These are phyloP conservation scores for Lineus longissimus DNA, from an alignment of 1,140 invertebrate species.

Conservation along the genomic window DNA sequence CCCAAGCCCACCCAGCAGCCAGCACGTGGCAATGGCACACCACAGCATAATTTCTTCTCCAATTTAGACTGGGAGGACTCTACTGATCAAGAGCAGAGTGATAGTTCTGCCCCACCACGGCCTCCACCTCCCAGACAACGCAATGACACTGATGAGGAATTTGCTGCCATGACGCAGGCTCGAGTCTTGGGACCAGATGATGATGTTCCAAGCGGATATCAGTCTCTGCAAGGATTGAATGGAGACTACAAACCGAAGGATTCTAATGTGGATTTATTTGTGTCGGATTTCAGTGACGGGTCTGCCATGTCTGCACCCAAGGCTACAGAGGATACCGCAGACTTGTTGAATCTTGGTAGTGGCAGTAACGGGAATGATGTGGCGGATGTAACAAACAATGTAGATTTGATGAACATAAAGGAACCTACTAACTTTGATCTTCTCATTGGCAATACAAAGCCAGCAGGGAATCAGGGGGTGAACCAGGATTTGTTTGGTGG, in stretches of 20 bases:
- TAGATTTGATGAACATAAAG: constrained; percentile 34
- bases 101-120: constrained; percentile 25
- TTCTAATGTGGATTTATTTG: no score
- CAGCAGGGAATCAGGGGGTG: neutral
- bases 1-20: no score
- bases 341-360: constrained; percentile 18
- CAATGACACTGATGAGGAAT: constrained; percentile 41
- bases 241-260: no score
- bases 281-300: no score
- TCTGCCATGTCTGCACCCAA: constrained; percentile 3
- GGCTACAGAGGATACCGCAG: constrained; percentile 7
- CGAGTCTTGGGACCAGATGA: constrained; percentile 12
- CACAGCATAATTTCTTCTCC: constrained; percentile 29
- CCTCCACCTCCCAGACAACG: constrained; percentile 55
- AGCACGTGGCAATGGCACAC: no score
- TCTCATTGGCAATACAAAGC: constrained; percentile 49
- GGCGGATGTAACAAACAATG: constrained; percentile 7
- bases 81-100: constrained; percentile 8
- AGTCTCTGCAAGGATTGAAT: no score
- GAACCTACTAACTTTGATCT: constrained; percentile 61
- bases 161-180: constrained; percentile 29
- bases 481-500: neutral
- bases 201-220: constrained; percentile 1
- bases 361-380: neutral
- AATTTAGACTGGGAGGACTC: constrained; percentile 35